Evolutionary conservation across 1,140 invertebrate species (phyloP), one percentile per base, ranked within the genome.

Genomic region (Melanaphis sacchari): DNA sequence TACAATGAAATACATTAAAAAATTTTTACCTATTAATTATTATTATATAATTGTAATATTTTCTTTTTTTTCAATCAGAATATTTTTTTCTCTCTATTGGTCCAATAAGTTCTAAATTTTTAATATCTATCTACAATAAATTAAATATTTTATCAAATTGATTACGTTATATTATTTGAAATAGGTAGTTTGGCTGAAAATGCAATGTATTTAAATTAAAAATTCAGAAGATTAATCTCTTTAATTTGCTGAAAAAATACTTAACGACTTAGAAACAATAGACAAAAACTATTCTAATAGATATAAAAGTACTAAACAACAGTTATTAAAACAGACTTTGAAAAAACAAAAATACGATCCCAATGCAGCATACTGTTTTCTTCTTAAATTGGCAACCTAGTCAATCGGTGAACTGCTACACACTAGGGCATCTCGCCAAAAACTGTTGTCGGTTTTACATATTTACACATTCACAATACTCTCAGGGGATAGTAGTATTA

Each of bases 371-470:
- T 52, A 89, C 46, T 9, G 46, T 38, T 52, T 9, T 89, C 46
- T 22, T 38, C 87, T 89, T 8, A 54, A 89, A 89, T 89, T 89
- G 87, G 87, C 87, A 89, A 52, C 87, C 21, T 22, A 89, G n/a
- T 89, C 87, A 89, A 89, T 89, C 87, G 87, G 31, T 21, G 38
- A 89, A 52, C 87, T 52, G n/a, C 87, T 89, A 49, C 52, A 43
- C 87, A 52, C n/a, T n/a, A 8, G n/a, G 87, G 87, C 87, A 89
- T 52, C 36, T 89, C n/a, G 46, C 87, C 87, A 89, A 89, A 89
- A 89, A 89, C 21, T 24, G 46, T 89, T 38, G 87, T 52, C 46
- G 87, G 31, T 89, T 52, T 89, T 89, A 89, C 87, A 89, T 89
- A 89, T 89, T 89, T 89, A 8, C n/a, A 89, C n/a, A 38, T 89